Conservation (phyloP, 2,113 vertebrate species). For the Poeciliopsis occidentalis region DNA sequence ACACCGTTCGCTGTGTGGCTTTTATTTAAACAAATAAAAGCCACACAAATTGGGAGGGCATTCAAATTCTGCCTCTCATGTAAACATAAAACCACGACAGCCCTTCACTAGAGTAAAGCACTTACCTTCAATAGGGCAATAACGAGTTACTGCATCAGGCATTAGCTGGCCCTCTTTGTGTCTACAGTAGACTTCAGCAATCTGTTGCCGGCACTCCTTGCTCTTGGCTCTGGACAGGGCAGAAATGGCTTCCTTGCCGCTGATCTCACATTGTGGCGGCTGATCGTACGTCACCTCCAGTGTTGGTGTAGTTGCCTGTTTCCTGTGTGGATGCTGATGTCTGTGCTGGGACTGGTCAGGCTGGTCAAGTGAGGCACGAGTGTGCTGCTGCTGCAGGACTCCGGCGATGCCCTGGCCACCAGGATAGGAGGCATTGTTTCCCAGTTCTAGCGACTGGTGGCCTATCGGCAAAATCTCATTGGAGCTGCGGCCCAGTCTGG, state of each 20-base stretch:
- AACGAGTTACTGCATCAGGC: slow-evolving; percentile 92
- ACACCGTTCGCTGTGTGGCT: no score
- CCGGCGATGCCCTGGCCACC: slow-evolving; percentile 18
- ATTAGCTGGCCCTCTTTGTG: slow-evolving; percentile 92
- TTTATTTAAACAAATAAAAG: no score
- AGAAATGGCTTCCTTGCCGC: slow-evolving; percentile 94
- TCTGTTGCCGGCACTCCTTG: slow-evolving; percentile 91
- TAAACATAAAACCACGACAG: background rate
- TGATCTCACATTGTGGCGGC: slow-evolving; percentile 90
- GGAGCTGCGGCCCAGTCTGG: slow-evolving; percentile 79
- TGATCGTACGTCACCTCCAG: slow-evolving; percentile 85
- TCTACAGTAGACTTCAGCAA: slow-evolving; percentile 90
- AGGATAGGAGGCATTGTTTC: slow-evolving; percentile 58
- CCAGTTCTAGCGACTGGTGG: slow-evolving; percentile 43
- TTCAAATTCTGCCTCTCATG: background rate
- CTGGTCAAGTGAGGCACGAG: slow-evolving; percentile 63
- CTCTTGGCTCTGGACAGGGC: slow-evolving; percentile 91
- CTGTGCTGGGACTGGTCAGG: slow-evolving; percentile 59
- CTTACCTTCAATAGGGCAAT: slow-evolving; percentile 95
- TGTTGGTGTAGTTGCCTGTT: slow-evolving; percentile 56
- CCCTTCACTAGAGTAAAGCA: slow-evolving; percentile 18
- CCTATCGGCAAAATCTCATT: slow-evolving; percentile 81
- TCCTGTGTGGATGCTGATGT: slow-evolving; percentile 64
- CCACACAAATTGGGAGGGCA: no score
- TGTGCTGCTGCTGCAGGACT: slow-evolving; percentile 60